Conservation (phyloP, 2,888 invertebrate species). For the Bhutanitis thaidina region DNA sequence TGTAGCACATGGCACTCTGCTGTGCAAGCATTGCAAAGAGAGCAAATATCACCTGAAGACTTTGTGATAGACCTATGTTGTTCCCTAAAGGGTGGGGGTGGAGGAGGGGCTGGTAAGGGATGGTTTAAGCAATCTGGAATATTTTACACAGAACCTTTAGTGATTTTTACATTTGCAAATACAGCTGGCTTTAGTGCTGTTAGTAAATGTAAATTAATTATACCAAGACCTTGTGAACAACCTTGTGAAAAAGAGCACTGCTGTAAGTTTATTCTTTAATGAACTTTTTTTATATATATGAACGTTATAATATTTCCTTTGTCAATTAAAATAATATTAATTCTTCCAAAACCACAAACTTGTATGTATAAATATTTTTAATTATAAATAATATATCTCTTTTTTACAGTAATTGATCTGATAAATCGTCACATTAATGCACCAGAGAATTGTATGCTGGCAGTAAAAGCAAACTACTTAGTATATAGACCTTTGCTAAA, state of each 20-base stretch:
- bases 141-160: slow-evolving; percentile 55
- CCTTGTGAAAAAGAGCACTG: slow-evolving; percentile 57
- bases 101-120: slow-evolving; percentile 33
- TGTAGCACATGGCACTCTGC: slow-evolving; percentile 61
- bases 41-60: slow-evolving; percentile 52
- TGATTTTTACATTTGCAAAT: slow-evolving; percentile 56
- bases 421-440: slow-evolving; percentile 26
- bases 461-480: slow-evolving; percentile 46
- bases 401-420: slow-evolving; percentile 61
- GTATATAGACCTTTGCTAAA: slow-evolving; percentile 52
- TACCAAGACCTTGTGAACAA: slow-evolving; percentile 46
- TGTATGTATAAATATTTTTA: too few species aligned
- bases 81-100: slow-evolving; percentile 36
- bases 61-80: slow-evolving; percentile 47
- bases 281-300: too few species aligned
- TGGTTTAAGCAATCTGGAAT: slow-evolving; percentile 46
- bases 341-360: too few species aligned
- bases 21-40: slow-evolving; percentile 48
- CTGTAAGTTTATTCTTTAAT: slow-evolving; percentile 44
- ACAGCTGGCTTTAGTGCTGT: slow-evolving; percentile 38
- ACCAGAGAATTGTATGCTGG: slow-evolving; percentile 59
- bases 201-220: slow-evolving; percentile 43
- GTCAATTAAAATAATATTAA: too few species aligned
- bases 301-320: too few species aligned
- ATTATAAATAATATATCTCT: not conserved